Conservation (phyloP, 2,113 vertebrate genomes). For the Tenrec ecaudatus region DNA sequence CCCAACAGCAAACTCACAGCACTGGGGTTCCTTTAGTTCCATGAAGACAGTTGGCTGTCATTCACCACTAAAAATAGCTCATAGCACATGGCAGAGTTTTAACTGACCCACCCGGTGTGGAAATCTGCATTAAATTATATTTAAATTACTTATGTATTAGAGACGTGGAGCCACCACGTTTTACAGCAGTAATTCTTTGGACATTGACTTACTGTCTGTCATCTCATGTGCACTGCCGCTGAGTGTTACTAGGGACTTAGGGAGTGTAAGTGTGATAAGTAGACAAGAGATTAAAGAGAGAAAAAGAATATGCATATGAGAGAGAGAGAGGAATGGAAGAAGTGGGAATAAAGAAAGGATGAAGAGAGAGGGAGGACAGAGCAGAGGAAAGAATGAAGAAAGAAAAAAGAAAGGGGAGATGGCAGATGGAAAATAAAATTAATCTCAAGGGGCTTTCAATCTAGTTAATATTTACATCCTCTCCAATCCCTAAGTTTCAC, state of each 20-base stretch:
- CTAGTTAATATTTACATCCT: constrained; percentile 14
- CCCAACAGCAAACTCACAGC: too few species aligned
- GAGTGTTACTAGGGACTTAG: not conserved
- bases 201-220: not conserved
- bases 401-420: not conserved
- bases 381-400: not conserved
- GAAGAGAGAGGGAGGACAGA: too few species aligned
- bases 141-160: constrained; percentile 21
- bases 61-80: not conserved
- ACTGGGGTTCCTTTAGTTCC: too few species aligned
- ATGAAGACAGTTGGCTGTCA: not conserved
- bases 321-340: not conserved
- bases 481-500: constrained; percentile 36
- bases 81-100: not conserved
- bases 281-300: not conserved
- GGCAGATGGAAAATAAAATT: not conserved
- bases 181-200: constrained; percentile 20
- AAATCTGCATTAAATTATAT: not conserved
- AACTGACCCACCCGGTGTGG: not conserved
- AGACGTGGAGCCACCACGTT: not conserved
- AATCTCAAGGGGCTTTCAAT: not conserved
- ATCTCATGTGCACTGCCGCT: not conserved
- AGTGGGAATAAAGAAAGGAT: not conserved
- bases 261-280: not conserved
- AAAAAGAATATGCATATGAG: not conserved